Evolutionary conservation across 2,888 invertebrate species (phyloP).

Genomic region (Drosophila affinis): DNA sequence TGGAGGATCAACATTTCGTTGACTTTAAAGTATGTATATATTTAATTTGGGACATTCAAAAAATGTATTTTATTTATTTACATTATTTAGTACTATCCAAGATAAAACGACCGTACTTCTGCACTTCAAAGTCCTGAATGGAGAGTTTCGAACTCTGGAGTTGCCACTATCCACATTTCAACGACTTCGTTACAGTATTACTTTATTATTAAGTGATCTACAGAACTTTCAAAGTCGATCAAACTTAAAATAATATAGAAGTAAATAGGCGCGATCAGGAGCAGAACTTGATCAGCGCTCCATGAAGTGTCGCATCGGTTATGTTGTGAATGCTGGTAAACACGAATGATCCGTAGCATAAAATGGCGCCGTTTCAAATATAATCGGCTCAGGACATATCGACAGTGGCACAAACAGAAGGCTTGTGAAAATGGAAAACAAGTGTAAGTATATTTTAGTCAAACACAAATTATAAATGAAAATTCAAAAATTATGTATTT

Average conservation of each 20-base stretch:
- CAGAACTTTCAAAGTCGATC: conserved; percentile 84
- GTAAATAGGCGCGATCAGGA: neutral
- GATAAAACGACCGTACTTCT: conserved; percentile 84
- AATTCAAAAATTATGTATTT: no score
- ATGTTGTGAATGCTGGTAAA: no score
- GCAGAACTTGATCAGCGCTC: no score
- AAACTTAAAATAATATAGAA: conserved; percentile 82
- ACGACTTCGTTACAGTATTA: conserved; percentile 84
- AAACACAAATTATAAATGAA: no score
- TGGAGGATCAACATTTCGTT: conserved; percentile 85
- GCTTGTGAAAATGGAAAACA: no score
- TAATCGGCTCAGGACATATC: no score
- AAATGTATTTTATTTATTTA: conserved; percentile 61
- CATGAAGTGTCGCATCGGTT: no score
- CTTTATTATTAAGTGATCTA: conserved; percentile 85
- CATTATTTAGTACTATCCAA: conserved; percentile 76
- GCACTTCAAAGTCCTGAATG: conserved; percentile 84
- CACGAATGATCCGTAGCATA: no score
- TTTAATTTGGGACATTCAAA: conserved; percentile 57
- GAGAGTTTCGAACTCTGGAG: conserved; percentile 84
- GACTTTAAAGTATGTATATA: conserved; percentile 83
- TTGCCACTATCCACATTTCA: conserved; percentile 85
- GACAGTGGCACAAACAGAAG: no score
- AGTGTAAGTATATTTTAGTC: no score
- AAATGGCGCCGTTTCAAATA: no score